A percentile compares a stretch with the other conserved stretches of the same genome.
These are phyloP conservation scores for Masnerella sp. DNA, from an alignment of 2,888 invertebrate species.

Conservation along the genomic window DNA sequence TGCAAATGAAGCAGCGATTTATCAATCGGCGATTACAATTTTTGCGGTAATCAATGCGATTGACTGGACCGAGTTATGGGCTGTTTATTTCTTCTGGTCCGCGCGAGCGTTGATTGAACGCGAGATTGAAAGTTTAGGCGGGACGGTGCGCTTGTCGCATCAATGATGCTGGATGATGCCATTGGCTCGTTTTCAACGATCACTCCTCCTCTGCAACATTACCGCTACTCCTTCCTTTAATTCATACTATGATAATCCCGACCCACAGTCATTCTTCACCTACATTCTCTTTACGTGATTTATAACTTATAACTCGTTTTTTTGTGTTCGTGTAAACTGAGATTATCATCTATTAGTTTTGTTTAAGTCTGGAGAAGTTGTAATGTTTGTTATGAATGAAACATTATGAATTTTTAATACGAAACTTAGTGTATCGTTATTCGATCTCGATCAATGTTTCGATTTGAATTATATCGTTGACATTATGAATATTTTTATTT, in stretches of 20 bases:
- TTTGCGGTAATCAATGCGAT: conserved; percentile 26
- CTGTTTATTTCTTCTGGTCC: conserved; percentile 17
- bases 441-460: too few species aligned
- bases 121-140: conserved; percentile 41
- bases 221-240: conserved; percentile 47
- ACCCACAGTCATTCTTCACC: conserved; percentile 52
- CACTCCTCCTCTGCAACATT: conserved; percentile 43
- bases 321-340: conserved; percentile 11
- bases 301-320: conserved; percentile 8
- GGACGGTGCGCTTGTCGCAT: conserved; percentile 26
- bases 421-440: too few species aligned
- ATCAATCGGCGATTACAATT: conserved; percentile 40
- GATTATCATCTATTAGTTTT: too few species aligned
- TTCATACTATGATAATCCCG: conserved; percentile 45
- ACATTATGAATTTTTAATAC: too few species aligned
- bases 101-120: too few species aligned
- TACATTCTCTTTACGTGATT: conserved; percentile 35
- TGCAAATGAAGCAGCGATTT: conserved; percentile 43
- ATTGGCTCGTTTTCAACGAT: conserved; percentile 47
- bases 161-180: conserved; percentile 32
- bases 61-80: conserved; percentile 32
- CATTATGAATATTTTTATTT: too few species aligned
- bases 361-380: too few species aligned
- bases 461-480: too few species aligned
- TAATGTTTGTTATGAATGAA: too few species aligned